These are phyloP conservation scores for Meloidogyne hapla DNA, from an alignment of 1,140 invertebrate genomes.

Conservation along the genomic window DNA sequence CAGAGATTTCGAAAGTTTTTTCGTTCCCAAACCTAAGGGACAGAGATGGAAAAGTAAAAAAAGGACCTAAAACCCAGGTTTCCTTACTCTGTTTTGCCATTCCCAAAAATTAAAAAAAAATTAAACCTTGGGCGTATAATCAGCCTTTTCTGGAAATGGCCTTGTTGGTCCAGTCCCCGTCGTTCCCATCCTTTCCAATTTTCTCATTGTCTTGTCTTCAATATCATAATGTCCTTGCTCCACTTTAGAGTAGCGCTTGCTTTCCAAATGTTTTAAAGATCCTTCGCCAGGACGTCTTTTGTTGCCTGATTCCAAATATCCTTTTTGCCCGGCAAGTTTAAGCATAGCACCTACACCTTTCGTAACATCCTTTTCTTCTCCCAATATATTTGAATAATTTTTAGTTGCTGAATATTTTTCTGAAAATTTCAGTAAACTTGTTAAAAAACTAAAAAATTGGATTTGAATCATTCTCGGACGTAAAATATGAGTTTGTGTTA, in stretches of 20 bases:
- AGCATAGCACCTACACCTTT: conserved; percentile 86
- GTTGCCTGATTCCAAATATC: conserved; percentile 77
- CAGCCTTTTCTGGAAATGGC: conserved; percentile 89
- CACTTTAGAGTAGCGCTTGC: conserved; percentile 79
- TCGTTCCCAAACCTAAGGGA: too few relatives aligned
- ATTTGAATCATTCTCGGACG: too few relatives aligned
- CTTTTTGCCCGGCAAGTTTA: conserved; percentile 87
- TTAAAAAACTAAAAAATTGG: conserved; percentile 29
- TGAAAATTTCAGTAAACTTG: background rate
- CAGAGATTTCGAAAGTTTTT: too few relatives aligned
- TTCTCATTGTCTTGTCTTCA: conserved; percentile 73
- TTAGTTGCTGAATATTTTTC: conserved; percentile 33
- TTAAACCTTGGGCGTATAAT: conserved; percentile 80
- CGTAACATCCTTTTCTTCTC: conserved; percentile 90
- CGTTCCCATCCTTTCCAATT: conserved; percentile 70
- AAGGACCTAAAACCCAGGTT: too few relatives aligned
- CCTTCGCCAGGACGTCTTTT: conserved; percentile 66
- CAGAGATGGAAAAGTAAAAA: too few relatives aligned
- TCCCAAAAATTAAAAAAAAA: background rate
- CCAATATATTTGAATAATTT: conserved; percentile 69
- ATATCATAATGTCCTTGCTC: conserved; percentile 69
- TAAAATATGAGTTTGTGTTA: too few relatives aligned
- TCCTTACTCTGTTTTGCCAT: too few relatives aligned
- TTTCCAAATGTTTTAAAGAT: conserved; percentile 90
- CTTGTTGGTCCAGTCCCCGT: conserved; percentile 77